phyloP scores from a whole-genome alignment of 2,888 invertebrate genomes.

The Therioaphis trifolii region DNA sequence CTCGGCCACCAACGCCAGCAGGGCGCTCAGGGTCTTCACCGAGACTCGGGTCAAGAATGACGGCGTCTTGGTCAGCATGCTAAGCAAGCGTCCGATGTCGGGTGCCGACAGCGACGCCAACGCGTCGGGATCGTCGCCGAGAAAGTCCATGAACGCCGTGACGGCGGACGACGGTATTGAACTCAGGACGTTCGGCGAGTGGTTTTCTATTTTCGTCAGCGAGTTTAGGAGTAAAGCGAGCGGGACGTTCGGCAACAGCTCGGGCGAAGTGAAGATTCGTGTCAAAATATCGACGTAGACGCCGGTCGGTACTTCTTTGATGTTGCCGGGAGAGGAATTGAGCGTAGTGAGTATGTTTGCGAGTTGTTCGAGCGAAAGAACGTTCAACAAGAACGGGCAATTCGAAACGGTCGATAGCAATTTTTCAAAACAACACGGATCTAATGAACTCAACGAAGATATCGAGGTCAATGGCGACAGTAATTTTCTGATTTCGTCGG shows the following conservation, averaged over 20 bases:
- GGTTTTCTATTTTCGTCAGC: background rate
- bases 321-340: background rate
- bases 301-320: background rate
- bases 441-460: background rate
- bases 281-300: background rate
- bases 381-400: background rate
- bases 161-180: background rate
- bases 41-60: background rate
- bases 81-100: background rate
- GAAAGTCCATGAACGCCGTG: background rate
- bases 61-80: background rate
- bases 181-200: background rate
- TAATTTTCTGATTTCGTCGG: background rate
- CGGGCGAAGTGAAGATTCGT: background rate
- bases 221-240: background rate
- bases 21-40: background rate
- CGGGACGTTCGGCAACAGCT: background rate
- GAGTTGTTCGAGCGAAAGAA: background rate
- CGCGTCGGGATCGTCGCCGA: background rate
- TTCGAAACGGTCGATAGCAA: background rate
- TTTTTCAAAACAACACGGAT: background rate
- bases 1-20: background rate
- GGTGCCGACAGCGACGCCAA: background rate
- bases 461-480: background rate
- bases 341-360: background rate